These are phyloP conservation scores for Actenoides hombroni DNA, from an alignment of 2,113 vertebrate genomes.

Conservation along the genomic window DNA sequence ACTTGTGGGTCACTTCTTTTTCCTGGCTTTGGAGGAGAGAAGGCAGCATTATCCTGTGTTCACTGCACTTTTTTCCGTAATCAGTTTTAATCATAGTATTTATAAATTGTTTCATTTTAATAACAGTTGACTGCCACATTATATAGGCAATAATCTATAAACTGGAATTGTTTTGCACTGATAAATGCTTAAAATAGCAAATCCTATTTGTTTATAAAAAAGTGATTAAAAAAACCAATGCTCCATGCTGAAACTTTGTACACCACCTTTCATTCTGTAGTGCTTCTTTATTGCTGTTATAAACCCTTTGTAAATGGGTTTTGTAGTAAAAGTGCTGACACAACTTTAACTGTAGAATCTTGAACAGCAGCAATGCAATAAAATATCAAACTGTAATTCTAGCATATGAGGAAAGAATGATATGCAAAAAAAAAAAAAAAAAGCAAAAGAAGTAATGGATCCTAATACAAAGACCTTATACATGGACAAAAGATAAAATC, in stretches of 20 bases:
- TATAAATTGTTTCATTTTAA: conserved; percentile 9
- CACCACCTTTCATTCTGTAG: not conserved
- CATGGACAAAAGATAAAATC: not conserved
- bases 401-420: not conserved
- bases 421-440: not conserved
- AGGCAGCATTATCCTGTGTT: not conserved
- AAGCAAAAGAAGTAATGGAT: not conserved
- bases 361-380: conserved; percentile 6
- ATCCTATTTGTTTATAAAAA: conserved; percentile 58
- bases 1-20: not conserved
- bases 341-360: conserved; percentile 37
- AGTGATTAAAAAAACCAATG: conserved; percentile 12
- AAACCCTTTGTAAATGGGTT: not conserved
- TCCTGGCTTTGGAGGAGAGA: not conserved
- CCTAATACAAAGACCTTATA: not conserved
- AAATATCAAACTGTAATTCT: conserved; percentile 6
- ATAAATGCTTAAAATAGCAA: conserved; percentile 66
- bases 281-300: conserved; percentile 47
- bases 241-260: conserved; percentile 1
- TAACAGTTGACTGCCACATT: conserved; percentile 23
- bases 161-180: conserved; percentile 17
- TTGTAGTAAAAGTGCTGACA: conserved; percentile 39
- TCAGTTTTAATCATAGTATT: conserved; percentile 8
- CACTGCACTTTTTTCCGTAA: not conserved
- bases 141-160: conserved; percentile 45